Conservation (phyloP, 2,113 vertebrate species). For the Notothenia rossii region DNA sequence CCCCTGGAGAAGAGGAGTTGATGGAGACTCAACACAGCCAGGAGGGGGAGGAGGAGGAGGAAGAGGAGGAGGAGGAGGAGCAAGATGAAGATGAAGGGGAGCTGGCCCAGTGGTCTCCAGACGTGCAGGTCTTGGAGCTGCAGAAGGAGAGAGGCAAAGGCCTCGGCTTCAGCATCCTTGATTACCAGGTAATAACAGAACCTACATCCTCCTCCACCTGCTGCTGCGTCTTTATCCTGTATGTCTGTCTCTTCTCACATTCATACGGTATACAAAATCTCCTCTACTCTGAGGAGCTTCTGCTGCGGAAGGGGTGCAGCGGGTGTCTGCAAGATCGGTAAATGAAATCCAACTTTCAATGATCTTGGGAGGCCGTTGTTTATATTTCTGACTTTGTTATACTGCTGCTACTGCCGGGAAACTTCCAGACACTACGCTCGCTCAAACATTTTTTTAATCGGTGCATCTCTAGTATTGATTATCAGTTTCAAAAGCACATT, state of each 20-base stretch:
- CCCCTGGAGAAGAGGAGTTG: conserved; percentile 60
- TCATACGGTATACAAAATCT: too few species aligned
- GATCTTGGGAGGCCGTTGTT: too few species aligned
- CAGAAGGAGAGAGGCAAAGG: conserved; percentile 88
- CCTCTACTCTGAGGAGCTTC: too few species aligned
- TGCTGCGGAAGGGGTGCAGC: too few species aligned
- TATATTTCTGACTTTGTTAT: too few species aligned
- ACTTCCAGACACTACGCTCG: too few species aligned
- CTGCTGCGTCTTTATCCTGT: not conserved
- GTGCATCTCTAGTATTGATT: too few species aligned
- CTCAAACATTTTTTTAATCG: too few species aligned
- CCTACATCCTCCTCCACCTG: not conserved
- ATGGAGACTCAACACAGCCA: conserved; percentile 16
- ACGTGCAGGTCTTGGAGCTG: conserved; percentile 89
- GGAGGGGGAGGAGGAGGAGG: conserved; percentile 45
- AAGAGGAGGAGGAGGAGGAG: conserved; percentile 37
- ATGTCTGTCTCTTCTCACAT: not conserved
- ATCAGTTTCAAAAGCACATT: not conserved
- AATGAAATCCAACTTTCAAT: too few species aligned
- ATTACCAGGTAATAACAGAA: conserved; percentile 91
- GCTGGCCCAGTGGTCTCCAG: conserved; percentile 92
- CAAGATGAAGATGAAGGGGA: conserved; percentile 76
- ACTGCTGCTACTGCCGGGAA: too few species aligned
- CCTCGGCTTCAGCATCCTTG: conserved; percentile 97
- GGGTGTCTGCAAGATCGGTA: too few species aligned